phyloP scores from a whole-genome alignment of 2,888 invertebrate species.

The Plebejus anna region DNA sequence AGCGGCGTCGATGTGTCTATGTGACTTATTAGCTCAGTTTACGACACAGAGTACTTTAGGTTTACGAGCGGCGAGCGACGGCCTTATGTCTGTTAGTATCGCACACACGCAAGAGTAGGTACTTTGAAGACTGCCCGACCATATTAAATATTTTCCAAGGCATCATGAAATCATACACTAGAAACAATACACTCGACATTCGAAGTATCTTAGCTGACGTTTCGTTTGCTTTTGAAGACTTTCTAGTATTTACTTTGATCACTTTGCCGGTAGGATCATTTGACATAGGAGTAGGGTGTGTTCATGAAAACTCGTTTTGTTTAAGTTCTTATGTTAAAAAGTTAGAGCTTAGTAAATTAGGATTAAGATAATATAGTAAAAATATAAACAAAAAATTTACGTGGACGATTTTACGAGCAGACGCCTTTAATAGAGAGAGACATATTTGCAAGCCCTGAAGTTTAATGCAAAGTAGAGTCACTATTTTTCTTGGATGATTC shows the following conservation, averaged over 20 bases:
- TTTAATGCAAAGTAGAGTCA: background rate
- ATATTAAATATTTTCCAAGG: slow-evolving; percentile 30
- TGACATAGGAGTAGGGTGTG: background rate
- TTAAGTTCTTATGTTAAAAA: no score
- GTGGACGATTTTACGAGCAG: background rate
- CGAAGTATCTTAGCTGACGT: slow-evolving; percentile 17
- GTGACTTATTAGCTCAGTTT: slow-evolving; percentile 70
- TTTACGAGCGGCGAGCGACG: slow-evolving; percentile 58
- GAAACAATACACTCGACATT: slow-evolving; percentile 26
- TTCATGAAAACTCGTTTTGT: background rate
- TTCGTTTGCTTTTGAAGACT: background rate
- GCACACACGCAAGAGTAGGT: slow-evolving; percentile 32
- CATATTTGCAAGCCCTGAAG: background rate
- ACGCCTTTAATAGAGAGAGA: background rate
- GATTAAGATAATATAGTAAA: background rate
- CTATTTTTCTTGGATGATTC: background rate
- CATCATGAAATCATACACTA: slow-evolving; percentile 25
- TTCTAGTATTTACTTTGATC: background rate
- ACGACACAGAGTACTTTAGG: slow-evolving; percentile 38
- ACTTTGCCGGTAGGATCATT: slow-evolving; percentile 12
- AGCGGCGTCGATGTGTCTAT: slow-evolving; percentile 75
- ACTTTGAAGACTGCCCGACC: slow-evolving; percentile 23
- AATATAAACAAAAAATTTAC: background rate
- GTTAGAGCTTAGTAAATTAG: background rate
- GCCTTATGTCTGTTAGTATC: slow-evolving; percentile 53